Percentiles rank a stretch among this genome's conserved stretches.
Evolutionary conservation across 2,113 vertebrate species (phyloP).

Genomic region (Phaethornis superciliosus): DNA sequence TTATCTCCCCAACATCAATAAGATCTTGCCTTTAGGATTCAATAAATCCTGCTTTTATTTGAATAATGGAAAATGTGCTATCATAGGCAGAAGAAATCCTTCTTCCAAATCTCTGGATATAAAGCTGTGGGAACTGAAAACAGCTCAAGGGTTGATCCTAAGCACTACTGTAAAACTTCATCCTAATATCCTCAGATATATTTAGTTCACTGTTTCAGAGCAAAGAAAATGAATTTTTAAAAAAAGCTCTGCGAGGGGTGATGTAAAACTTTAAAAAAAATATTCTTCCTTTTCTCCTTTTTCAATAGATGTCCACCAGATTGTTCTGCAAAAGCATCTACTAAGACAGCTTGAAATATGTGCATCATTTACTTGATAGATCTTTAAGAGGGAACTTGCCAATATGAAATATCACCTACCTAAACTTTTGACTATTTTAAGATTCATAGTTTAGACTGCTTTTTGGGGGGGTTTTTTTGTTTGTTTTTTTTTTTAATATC

Average conservation of each 20-base stretch:
- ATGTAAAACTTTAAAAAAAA: neutral
- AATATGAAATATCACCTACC: conserved; percentile 37
- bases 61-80: neutral
- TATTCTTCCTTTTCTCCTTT: neutral
- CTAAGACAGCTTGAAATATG: conserved; percentile 48
- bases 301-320: neutral
- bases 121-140: neutral
- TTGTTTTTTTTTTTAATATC: neutral
- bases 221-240: neutral
- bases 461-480: neutral
- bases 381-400: conserved; percentile 35
- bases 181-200: neutral
- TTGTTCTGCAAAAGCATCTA: neutral
- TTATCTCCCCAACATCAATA: neutral
- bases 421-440: conserved; percentile 26
- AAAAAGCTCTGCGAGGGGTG: neutral
- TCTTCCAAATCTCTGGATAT: neutral
- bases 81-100: neutral
- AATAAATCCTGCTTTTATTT: neutral
- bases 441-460: neutral
- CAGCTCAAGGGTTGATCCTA: neutral
- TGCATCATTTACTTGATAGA: conserved; percentile 39
- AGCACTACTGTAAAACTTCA: neutral
- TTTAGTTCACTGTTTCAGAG: neutral
- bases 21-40: neutral